Conservation (phyloP, 2,888 invertebrate genomes). For the Operophtera brumata region DNA sequence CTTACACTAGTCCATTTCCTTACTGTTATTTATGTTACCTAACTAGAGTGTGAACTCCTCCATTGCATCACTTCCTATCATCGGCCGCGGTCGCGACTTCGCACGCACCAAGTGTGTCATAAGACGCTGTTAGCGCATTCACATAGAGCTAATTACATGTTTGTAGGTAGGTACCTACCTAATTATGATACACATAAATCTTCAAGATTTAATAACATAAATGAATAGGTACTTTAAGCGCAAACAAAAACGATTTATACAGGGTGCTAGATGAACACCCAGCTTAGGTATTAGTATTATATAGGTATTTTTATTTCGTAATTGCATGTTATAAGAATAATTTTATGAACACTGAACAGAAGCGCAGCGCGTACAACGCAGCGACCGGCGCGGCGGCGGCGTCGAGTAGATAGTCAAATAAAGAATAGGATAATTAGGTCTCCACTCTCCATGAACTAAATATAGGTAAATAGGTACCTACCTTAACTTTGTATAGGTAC, state of each 20-base stretch:
- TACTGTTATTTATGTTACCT: no score
- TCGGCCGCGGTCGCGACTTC: no score
- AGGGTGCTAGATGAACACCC: conserved; percentile 4
- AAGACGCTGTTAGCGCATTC: neutral
- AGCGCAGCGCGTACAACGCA: no score
- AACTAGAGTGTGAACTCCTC: no score
- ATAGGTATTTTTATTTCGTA: neutral
- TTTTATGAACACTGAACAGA: no score
- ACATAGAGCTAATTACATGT: neutral
- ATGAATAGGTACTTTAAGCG: conserved; percentile 7
- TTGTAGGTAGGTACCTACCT: neutral
- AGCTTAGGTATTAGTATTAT: neutral
- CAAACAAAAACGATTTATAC: conserved; percentile 14
- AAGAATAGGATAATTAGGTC: no score
- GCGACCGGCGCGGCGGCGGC: no score
- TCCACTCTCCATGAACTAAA: no score
- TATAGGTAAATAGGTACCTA: no score
- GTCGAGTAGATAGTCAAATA: no score
- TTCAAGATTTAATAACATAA: conserved; percentile 3
- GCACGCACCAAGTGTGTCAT: neutral
- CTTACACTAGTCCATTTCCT: neutral
- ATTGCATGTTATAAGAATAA: neutral
- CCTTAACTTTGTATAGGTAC: no score
- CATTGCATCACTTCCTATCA: no score
- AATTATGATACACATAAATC: conserved; percentile 1